Conservation (phyloP, 2,888 invertebrate genomes). For the Nomada lathburiana region DNA sequence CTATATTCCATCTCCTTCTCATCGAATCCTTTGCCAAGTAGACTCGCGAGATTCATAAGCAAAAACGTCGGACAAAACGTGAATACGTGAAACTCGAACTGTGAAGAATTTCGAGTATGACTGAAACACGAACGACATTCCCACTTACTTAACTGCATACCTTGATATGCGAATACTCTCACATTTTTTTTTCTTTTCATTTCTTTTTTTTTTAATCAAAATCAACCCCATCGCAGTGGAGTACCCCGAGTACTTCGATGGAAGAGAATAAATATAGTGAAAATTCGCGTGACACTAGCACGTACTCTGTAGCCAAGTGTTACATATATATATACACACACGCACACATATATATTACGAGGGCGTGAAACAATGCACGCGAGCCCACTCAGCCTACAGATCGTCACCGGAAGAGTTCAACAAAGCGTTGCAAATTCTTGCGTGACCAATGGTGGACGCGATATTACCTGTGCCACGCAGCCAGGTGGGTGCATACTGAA, state of each 20-base stretch:
- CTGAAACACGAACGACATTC: too few species aligned
- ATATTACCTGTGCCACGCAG: slow-evolving; percentile 55
- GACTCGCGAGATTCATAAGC: neutral
- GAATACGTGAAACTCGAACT: too few species aligned
- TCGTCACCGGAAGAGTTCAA: slow-evolving; percentile 44
- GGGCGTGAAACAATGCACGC: slow-evolving; percentile 1
- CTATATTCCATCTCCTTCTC: neutral
- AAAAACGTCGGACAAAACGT: neutral
- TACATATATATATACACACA: too few species aligned
- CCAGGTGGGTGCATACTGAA: slow-evolving; percentile 55
- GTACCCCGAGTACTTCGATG: too few species aligned
- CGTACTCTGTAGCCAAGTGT: too few species aligned
- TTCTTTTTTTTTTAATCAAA: too few species aligned
- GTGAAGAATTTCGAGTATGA: too few species aligned
- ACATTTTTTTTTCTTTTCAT: too few species aligned
- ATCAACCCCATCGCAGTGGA: too few species aligned
- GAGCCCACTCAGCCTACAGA: neutral
- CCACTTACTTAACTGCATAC: too few species aligned
- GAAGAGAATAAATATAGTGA: neutral
- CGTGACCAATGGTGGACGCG: slow-evolving; percentile 57
- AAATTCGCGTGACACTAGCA: neutral
- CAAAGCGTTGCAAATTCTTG: slow-evolving; percentile 38
- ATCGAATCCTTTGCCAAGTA: neutral
- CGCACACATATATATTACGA: neutral
- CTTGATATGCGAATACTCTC: too few species aligned